phyloP scores from a whole-genome alignment of 1,140 invertebrate genomes.

The Panagrolaimus sp. region DNA sequence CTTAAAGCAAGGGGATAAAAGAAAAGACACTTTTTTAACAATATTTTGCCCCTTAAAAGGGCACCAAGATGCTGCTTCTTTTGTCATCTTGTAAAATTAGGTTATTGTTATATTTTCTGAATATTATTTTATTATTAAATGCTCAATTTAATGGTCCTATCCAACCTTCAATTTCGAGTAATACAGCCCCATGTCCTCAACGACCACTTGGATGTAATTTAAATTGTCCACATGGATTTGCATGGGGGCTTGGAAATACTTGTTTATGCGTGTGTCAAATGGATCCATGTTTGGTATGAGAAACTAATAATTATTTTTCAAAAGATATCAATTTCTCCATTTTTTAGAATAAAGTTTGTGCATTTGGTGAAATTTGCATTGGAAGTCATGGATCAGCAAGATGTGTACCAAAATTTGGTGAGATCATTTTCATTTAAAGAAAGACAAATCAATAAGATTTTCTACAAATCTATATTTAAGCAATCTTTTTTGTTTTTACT shows the following conservation, averaged over 20 bases:
- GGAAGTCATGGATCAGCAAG: slow-evolving; percentile 19
- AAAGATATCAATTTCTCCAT: slow-evolving; percentile 7
- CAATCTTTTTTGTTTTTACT: slow-evolving; percentile 1
- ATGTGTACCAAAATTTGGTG: slow-evolving; percentile 31
- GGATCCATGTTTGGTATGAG: slow-evolving; percentile 39
- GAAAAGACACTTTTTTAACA: no score
- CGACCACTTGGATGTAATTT: slow-evolving; percentile 30
- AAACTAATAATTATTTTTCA: neutral
- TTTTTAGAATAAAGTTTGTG: slow-evolving; percentile 34
- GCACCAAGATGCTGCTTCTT: no score
- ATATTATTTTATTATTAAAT: no score
- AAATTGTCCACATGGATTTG: slow-evolving; percentile 39
- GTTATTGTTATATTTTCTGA: no score
- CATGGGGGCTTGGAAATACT: slow-evolving; percentile 29
- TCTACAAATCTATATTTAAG: neutral
- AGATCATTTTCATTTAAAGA: slow-evolving; percentile 5
- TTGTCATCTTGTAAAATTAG: no score
- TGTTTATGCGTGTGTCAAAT: slow-evolving; percentile 42
- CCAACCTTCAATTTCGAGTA: no score
- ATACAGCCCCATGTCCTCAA: neutral
- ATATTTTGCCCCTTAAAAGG: no score
- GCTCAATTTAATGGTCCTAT: no score
- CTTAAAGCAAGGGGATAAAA: no score
- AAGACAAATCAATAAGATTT: neutral
- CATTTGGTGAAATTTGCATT: slow-evolving; percentile 27